These are phyloP conservation scores for Eristalinus aeneus DNA, from an alignment of 2,888 invertebrate species.

Conservation along the genomic window DNA sequence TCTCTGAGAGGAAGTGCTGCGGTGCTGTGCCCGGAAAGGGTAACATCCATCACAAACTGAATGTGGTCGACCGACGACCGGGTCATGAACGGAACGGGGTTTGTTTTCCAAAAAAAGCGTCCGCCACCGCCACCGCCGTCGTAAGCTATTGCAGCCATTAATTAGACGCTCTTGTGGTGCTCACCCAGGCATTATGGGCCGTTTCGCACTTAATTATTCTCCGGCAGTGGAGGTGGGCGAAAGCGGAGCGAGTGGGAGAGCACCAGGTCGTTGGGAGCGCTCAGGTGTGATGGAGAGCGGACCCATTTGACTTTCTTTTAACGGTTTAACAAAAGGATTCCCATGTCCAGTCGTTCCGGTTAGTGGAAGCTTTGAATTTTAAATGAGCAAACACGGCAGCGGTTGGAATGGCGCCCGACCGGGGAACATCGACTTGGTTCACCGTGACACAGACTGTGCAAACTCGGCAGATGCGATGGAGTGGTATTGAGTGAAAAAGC, in stretches of 20 bases:
- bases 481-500: background rate
- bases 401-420: background rate
- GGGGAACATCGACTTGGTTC: background rate
- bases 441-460: background rate
- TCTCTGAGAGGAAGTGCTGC: conserved; percentile 13
- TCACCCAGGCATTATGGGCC: background rate
- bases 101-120: background rate
- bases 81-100: too few relatives aligned
- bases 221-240: background rate
- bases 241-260: background rate
- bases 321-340: background rate
- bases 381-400: background rate
- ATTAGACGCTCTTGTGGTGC: conserved; percentile 21
- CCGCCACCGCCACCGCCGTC: background rate
- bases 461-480: background rate
- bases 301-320: conserved; percentile 20
- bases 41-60: background rate
- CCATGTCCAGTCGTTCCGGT: background rate
- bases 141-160: conserved; percentile 29
- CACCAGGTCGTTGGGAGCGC: background rate
- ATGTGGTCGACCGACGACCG: background rate
- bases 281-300: conserved; percentile 33
- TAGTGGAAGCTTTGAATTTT: background rate
- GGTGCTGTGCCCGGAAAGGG: background rate
- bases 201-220: conserved; percentile 40